Conservation (phyloP, 2,888 invertebrate species). For the Tipula vernalis region DNA sequence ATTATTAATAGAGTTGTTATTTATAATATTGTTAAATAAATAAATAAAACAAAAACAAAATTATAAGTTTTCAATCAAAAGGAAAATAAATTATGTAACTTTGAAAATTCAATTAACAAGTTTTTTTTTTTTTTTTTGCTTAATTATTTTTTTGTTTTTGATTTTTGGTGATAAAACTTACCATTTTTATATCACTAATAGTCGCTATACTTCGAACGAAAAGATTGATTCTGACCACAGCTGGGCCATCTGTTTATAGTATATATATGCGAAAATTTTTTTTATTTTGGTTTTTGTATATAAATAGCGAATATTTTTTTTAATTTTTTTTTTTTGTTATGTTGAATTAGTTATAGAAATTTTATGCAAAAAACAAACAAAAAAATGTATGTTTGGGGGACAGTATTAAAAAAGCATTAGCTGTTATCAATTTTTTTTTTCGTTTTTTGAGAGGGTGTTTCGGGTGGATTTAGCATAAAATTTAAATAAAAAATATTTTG, state of each 20-base stretch:
- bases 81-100: not conserved
- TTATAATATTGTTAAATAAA: not conserved
- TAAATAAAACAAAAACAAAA: not conserved
- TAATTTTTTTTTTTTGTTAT: not conserved
- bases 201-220: conserved; percentile 96
- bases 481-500: not conserved
- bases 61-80: not conserved
- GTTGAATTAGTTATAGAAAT: conserved; percentile 4
- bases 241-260: conserved; percentile 74
- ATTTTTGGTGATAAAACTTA: conserved; percentile 46
- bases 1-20: not conserved
- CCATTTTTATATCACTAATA: conserved; percentile 99
- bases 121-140: not conserved
- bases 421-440: not conserved
- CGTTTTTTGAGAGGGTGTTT: not conserved
- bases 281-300: conserved; percentile 1
- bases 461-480: conserved; percentile 4
- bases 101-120: not conserved
- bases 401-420: not conserved
- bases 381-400: not conserved
- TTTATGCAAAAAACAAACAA: conserved; percentile 1
- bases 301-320: not conserved
- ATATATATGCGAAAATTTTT: conserved; percentile 7
- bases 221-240: conserved; percentile 94
- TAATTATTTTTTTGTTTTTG: conserved; percentile 6